Conservation (phyloP, 2,797 vertebrate genomes). For the Sebastolobus altivelis region DNA sequence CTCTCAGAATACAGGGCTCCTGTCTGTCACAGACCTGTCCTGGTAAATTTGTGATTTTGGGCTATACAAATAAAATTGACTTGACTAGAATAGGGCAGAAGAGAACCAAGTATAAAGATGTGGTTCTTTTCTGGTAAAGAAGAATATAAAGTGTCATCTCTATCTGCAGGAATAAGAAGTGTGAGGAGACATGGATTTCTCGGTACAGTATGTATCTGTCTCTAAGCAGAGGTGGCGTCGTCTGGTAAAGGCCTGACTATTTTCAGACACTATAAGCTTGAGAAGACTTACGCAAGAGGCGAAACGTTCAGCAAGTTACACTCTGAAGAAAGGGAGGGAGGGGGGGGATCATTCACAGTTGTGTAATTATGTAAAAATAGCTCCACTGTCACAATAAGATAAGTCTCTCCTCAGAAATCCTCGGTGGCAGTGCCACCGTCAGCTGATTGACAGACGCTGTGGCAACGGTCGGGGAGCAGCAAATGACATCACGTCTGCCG, state of each 20-base stretch:
- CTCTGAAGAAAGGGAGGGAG: background rate
- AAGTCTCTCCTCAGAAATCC: background rate
- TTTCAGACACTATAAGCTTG: constrained; percentile 20
- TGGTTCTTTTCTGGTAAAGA: background rate
- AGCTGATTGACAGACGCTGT: background rate
- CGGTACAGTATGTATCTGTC: background rate
- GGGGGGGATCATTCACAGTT: background rate
- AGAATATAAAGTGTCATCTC: background rate
- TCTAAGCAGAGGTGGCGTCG: background rate
- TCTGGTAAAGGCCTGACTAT: constrained; percentile 3
- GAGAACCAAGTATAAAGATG: background rate
- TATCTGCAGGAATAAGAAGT: background rate
- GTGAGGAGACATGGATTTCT: background rate
- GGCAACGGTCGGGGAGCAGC: background rate
- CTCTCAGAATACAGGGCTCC: too few species aligned
- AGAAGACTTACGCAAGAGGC: constrained; percentile 16
- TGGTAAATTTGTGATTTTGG: too few species aligned
- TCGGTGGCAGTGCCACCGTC: background rate
- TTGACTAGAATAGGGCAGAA: background rate
- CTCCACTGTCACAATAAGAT: background rate
- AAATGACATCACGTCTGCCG: background rate
- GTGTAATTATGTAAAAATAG: constrained; percentile 2
- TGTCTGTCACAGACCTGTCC: too few species aligned
- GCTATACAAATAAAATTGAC: too few species aligned
- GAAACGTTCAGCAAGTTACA: background rate